These are phyloP conservation scores for Jacana jacana DNA, from an alignment of 2,113 vertebrate species.

Conservation along the genomic window DNA sequence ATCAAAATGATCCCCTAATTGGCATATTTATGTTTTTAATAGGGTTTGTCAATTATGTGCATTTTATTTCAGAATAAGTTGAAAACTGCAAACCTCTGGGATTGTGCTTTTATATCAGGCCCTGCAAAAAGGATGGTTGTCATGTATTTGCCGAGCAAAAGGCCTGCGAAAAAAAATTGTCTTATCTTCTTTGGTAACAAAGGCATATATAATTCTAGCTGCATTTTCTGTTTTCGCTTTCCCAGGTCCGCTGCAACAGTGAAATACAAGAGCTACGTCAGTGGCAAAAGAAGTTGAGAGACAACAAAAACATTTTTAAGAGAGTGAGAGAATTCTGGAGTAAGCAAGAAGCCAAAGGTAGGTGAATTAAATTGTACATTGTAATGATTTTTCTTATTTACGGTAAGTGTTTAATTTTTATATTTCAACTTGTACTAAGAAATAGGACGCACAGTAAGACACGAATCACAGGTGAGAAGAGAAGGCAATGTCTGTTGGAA, in stretches of 20 bases:
- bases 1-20: constrained; percentile 36
- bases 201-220: background rate
- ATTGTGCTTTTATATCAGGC: background rate
- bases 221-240: background rate
- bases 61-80: background rate
- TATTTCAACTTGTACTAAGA: background rate
- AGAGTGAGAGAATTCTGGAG: constrained; percentile 84
- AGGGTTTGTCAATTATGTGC: background rate
- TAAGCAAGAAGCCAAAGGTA: constrained; percentile 84
- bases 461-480: background rate
- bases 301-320: constrained; percentile 77
- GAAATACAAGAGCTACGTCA: constrained; percentile 88
- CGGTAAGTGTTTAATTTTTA: background rate
- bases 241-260: constrained; percentile 80
- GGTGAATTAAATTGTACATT: background rate
- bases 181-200: background rate
- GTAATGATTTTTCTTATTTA: background rate
- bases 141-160: background rate
- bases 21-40: constrained; percentile 24
- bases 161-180: background rate
- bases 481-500: background rate
- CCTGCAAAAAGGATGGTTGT: background rate
- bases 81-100: background rate
- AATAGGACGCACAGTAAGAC: background rate
- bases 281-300: constrained; percentile 88